These are phyloP conservation scores for Corythoichthys intestinalis DNA, from an alignment of 2,113 vertebrate genomes.

Conservation along the genomic window DNA sequence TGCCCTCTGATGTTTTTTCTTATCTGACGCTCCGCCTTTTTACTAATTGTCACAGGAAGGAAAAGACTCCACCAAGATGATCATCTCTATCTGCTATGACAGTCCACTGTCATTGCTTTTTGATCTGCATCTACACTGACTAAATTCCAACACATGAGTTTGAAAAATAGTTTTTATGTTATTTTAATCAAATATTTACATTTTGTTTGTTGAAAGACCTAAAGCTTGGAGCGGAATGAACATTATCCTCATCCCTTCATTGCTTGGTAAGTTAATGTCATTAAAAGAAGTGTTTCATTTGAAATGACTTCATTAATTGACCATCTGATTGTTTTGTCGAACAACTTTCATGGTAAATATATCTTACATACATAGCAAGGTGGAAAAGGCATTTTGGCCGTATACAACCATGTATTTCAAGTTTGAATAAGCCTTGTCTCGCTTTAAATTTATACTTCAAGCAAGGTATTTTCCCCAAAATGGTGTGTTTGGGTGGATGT, in stretches of 20 bases:
- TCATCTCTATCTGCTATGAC: constrained; percentile 37
- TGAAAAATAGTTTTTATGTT: neutral
- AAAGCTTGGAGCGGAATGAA: constrained; percentile 31
- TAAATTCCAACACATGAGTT: neutral
- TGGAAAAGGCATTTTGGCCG: too few species aligned
- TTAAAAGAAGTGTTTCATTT: too few species aligned
- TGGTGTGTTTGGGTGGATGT: too few species aligned
- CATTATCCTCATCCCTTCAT: constrained; percentile 13
- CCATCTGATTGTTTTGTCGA: too few species aligned
- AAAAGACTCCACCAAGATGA: constrained; percentile 64
- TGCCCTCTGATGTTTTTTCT: neutral
- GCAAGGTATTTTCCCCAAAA: too few species aligned
- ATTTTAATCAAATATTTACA: neutral
- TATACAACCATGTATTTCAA: too few species aligned
- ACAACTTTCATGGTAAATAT: too few species aligned
- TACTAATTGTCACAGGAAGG: constrained; percentile 47
- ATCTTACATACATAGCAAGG: too few species aligned
- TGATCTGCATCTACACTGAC: neutral
- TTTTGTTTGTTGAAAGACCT: neutral
- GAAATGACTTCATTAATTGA: too few species aligned
- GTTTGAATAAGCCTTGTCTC: too few species aligned
- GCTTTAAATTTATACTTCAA: too few species aligned
- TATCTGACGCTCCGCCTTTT: constrained; percentile 30
- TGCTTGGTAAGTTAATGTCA: constrained; percentile 51
- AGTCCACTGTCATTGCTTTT: constrained; percentile 20